Conservation (phyloP, 2,797 vertebrate species). For the Emys orbicularis region DNA sequence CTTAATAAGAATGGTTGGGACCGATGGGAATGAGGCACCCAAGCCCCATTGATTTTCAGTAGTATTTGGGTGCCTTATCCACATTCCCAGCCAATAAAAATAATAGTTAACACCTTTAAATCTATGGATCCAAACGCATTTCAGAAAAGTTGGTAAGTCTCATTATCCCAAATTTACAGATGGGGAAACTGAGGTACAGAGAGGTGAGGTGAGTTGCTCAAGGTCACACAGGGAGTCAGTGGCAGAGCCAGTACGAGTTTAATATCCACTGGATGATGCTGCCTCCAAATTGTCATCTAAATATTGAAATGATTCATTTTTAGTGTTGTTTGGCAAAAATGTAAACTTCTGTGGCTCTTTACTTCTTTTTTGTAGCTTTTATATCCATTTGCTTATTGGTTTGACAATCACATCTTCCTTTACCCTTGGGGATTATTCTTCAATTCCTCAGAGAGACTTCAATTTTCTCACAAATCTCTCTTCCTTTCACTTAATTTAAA, state of each 20-base stretch:
- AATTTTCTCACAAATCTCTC: slow-evolving; percentile 78
- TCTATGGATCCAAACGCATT: accelerated
- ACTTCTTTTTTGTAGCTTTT: slow-evolving; percentile 22
- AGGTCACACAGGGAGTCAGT: accelerated
- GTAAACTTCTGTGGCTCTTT: background rate
- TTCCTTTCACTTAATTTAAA: slow-evolving; percentile 81
- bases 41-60: background rate
- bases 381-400: slow-evolving; percentile 53
- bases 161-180: background rate
- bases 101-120: accelerated
- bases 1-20: background rate
- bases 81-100: background rate
- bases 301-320: background rate
- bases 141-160: background rate
- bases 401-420: slow-evolving; percentile 64
- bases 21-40: background rate
- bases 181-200: accelerated
- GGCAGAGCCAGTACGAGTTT: background rate
- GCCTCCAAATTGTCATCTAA: background rate
- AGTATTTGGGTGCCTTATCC: background rate
- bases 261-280: background rate
- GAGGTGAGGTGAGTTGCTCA: accelerated
- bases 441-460: slow-evolving; percentile 73
- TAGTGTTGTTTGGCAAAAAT: background rate
- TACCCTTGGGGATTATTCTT: slow-evolving; percentile 72